Evolutionary conservation across 2,797 vertebrate species (phyloP), one percentile per base, ranked within the genome.

Genomic region (Scarus forsteni): DNA sequence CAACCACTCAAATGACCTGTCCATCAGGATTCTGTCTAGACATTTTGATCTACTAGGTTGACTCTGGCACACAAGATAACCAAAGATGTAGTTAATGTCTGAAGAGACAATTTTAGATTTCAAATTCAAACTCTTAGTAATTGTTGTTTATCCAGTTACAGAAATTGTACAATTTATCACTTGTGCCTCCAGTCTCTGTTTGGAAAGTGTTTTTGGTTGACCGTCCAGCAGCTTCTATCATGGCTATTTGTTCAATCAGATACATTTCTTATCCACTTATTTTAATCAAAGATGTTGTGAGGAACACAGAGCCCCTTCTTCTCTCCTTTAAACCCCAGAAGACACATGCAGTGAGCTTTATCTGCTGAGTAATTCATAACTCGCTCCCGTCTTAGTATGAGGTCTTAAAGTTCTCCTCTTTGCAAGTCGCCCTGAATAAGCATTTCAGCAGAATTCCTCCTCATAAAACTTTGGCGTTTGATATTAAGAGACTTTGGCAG

Each of bases 401-500:
- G 27, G 56, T 46, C 27, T 50, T 43, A 15, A 54, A 6, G 12
- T 18, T 39, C 58, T 3, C 44, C 27, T 55, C 57, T 56, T 49
- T 64, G 49, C 38, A 54, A 57, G 11, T 67, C 61, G 2, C 16
- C 51, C 38, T 64, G 56, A 75, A 77, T 18, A 27, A 70, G 55
- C 3, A 0, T 36, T 61, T 66, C 56, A 77, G 69, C 16, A 0
- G 48, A 78, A 71, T 64, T 14, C 19, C 85, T 80, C 76, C 57
- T 64, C 79, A 34, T 77, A 40, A 79, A 77, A 65, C 39, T 42
- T 3, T n/a, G 49, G 18, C 15, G 57, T 60, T 66, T 81, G 77
- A 40, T 73, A 68, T 69, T 77, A 74, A 87, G 76, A 66, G 76
- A 42, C 57, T 84, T 81, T 84, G 82, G 81, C 80, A 61, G 55